Evolutionary conservation across 2,888 invertebrate genomes (phyloP).

Genomic region (Plagodis pulveraria): DNA sequence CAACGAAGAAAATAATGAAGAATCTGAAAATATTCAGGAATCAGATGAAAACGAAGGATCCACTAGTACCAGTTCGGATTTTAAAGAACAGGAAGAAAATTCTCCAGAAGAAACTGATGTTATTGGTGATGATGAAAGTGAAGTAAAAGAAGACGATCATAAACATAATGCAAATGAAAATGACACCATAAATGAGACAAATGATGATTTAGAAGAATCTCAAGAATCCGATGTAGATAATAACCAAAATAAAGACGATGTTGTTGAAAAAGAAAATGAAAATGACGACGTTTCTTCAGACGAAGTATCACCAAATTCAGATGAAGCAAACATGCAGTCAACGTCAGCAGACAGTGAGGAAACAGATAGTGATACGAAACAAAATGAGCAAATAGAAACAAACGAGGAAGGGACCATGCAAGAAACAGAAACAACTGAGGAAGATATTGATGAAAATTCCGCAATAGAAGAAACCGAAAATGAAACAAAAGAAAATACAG

Average conservation of each 20-base stretch:
- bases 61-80: too few species aligned
- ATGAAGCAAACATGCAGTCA: background rate
- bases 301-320: background rate
- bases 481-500: background rate
- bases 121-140: background rate
- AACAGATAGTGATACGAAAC: background rate
- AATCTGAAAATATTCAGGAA: too few species aligned
- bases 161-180: too few species aligned
- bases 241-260: background rate
- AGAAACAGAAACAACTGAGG: background rate
- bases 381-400: conserved; percentile 4
- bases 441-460: background rate
- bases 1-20: too few species aligned
- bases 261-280: background rate
- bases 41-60: too few species aligned
- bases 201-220: background rate
- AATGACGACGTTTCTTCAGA: conserved; percentile 3
- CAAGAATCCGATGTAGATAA: conserved; percentile 3
- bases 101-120: conserved; percentile 1
- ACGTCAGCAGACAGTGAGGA: background rate
- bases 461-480: background rate
- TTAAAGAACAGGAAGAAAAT: background rate
- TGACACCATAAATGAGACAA: background rate
- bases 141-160: background rate
- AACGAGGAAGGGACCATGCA: conserved; percentile 2